These are phyloP conservation scores for Amphibalanus amphitrite DNA, from an alignment of 1,140 invertebrate genomes.

Conservation along the genomic window DNA sequence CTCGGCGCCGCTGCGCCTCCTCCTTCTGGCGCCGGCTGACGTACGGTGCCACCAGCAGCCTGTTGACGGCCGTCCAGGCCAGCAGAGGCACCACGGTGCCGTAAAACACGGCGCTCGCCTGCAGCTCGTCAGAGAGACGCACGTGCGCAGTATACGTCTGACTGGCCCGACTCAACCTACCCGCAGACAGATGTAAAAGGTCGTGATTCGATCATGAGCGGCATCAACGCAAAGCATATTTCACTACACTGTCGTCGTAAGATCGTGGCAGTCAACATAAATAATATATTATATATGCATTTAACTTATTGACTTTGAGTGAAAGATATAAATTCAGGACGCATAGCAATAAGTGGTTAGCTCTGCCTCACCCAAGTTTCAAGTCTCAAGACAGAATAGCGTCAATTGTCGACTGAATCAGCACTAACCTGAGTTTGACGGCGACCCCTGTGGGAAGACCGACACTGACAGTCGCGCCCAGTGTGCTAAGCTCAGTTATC, in stretches of 20 bases:
- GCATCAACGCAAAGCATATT: too few species aligned
- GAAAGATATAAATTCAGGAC: too few species aligned
- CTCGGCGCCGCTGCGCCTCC: slow-evolving; percentile 52
- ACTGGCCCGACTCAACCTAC: slow-evolving; percentile 60
- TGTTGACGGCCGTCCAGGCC: slow-evolving; percentile 60
- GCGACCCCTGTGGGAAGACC: slow-evolving; percentile 72
- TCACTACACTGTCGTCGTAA: too few species aligned
- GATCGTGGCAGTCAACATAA: too few species aligned
- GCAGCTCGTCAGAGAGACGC: slow-evolving; percentile 71
- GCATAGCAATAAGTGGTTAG: too few species aligned
- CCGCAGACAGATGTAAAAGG: too few species aligned
- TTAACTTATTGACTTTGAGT: too few species aligned
- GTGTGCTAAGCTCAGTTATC: slow-evolving; percentile 70
- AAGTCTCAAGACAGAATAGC: too few species aligned
- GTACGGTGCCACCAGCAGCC: slow-evolving; percentile 72
- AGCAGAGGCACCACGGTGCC: slow-evolving; percentile 71
- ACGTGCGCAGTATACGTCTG: slow-evolving; percentile 81
- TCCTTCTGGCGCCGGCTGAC: slow-evolving; percentile 51
- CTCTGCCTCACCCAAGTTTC: too few species aligned
- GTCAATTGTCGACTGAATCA: too few species aligned
- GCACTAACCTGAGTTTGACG: slow-evolving; percentile 65
- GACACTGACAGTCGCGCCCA: slow-evolving; percentile 63
- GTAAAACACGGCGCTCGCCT: slow-evolving; percentile 79
- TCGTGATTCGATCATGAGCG: too few species aligned
- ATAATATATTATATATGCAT: too few species aligned